Percentiles rank a stretch among this genome's conserved stretches.
Evolutionary conservation across 2,888 invertebrate species (phyloP).

Genomic region (Pristionchus entomophagus): DNA sequence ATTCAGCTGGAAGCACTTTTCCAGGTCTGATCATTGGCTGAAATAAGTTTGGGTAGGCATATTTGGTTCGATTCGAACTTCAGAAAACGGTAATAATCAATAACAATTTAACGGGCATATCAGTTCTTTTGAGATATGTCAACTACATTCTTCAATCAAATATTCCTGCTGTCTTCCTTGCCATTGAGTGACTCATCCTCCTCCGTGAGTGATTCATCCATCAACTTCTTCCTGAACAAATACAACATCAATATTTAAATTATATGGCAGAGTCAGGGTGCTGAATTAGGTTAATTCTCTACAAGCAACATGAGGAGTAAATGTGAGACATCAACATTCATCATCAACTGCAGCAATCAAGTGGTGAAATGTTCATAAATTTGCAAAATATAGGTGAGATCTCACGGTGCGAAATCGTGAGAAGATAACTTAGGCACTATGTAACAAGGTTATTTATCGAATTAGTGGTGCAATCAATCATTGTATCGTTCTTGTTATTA

Average conservation of each 20-base stretch:
- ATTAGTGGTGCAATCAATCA: background rate
- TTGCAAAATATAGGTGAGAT: too few species aligned
- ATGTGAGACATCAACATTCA: background rate
- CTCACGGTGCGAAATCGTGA: background rate
- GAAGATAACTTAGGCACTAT: background rate
- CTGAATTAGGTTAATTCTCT: background rate
- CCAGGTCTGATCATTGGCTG: background rate
- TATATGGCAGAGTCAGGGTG: background rate
- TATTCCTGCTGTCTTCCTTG: too few species aligned
- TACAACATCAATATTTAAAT: background rate
- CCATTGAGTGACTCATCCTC: background rate
- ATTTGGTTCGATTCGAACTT: conserved; percentile 15
- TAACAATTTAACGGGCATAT: background rate
- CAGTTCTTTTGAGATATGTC: too few species aligned
- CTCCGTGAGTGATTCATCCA: background rate
- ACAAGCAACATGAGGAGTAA: background rate
- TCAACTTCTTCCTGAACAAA: background rate
- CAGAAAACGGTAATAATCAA: background rate
- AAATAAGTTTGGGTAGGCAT: background rate
- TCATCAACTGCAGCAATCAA: background rate
- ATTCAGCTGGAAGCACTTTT: background rate
- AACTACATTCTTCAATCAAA: background rate
- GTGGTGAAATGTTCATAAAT: too few species aligned
- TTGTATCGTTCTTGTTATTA: background rate
- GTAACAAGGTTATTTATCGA: background rate